These are phyloP conservation scores for Gallinago undulata DNA, from an alignment of 2,113 vertebrate species.

Conservation along the genomic window DNA sequence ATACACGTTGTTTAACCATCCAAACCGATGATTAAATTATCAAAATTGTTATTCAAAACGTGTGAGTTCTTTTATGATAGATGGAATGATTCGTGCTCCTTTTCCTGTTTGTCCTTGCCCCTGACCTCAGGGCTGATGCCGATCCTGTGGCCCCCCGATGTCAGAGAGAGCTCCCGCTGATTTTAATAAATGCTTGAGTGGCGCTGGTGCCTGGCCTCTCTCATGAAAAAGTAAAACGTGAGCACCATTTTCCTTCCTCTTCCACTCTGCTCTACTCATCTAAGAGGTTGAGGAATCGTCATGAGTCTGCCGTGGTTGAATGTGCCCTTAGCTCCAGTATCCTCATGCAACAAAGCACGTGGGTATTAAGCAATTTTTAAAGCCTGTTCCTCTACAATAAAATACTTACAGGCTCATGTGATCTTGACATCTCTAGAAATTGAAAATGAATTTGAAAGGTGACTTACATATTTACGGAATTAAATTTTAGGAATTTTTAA, in stretches of 20 bases:
- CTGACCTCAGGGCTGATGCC: not conserved
- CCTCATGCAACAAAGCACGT: not conserved
- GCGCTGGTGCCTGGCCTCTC: not conserved
- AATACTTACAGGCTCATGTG: not conserved
- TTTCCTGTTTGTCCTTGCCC: not conserved
- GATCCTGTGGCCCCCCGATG: not conserved
- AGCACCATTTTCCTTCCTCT: not conserved
- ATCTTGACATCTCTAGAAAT: not conserved
- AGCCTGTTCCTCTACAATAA: not conserved
- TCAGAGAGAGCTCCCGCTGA: not conserved
- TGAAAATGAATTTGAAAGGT: not conserved
- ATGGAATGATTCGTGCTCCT: not conserved
- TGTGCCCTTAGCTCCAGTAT: not conserved
- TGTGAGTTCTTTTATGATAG: not conserved
- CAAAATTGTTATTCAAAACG: not conserved
- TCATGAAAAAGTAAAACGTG: not conserved
- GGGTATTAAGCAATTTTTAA: not conserved
- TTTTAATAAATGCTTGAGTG: not conserved
- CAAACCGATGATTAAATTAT: not conserved
- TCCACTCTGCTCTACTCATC: not conserved
- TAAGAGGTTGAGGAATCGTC: not conserved
- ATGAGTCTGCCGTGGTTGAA: not conserved
- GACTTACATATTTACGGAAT: not conserved
- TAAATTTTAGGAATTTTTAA: not conserved
- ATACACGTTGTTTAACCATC: not conserved